A percentile compares a stretch with the other conserved stretches of the same genome.
These are phyloP conservation scores for Pogonomyrmex barbatus DNA, from an alignment of 1,140 invertebrate genomes.

Conservation along the genomic window DNA sequence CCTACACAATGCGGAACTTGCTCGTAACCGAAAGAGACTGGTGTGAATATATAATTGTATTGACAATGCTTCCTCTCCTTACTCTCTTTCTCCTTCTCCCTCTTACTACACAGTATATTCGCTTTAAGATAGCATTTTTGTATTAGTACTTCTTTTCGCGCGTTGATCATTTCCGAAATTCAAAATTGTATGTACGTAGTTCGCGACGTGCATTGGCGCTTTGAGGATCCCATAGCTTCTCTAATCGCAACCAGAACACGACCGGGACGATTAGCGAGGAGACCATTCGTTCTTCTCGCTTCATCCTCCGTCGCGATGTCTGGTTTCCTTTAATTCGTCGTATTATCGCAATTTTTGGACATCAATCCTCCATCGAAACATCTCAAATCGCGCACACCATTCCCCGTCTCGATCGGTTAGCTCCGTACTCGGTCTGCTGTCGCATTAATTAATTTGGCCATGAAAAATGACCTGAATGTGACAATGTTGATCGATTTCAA, in stretches of 20 bases:
- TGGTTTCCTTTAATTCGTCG: conserved; percentile 56
- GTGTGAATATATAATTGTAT: conserved; percentile 74
- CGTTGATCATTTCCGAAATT: conserved; percentile 69
- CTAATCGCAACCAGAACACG: conserved; percentile 55
- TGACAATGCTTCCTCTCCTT: conserved; percentile 63
- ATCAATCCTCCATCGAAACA: conserved; percentile 51
- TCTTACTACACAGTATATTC: conserved; percentile 60
- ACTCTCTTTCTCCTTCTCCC: conserved; percentile 42
- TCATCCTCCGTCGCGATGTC: conserved; percentile 6
- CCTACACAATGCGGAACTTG: conserved; percentile 85
- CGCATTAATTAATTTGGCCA: conserved; percentile 11
- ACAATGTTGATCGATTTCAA: not conserved
- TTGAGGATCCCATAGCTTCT: conserved; percentile 74
- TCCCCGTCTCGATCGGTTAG: conserved; percentile 41
- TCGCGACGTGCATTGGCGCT: conserved; percentile 73
- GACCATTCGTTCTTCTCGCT: not conserved
- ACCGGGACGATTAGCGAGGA: conserved; percentile 4
- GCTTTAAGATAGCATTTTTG: conserved; percentile 36
- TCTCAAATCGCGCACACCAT: conserved; percentile 65
- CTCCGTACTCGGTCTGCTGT: not conserved
- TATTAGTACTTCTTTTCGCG: conserved; percentile 58
- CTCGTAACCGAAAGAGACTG: conserved; percentile 85
- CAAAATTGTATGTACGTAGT: conserved; percentile 70
- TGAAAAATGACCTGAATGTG: not conserved
- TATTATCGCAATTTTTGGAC: conserved; percentile 63